Evolutionary conservation across 1,140 invertebrate genomes (phyloP), one percentile per base, ranked within the genome.

Genomic region (Drosophila albomicans): DNA sequence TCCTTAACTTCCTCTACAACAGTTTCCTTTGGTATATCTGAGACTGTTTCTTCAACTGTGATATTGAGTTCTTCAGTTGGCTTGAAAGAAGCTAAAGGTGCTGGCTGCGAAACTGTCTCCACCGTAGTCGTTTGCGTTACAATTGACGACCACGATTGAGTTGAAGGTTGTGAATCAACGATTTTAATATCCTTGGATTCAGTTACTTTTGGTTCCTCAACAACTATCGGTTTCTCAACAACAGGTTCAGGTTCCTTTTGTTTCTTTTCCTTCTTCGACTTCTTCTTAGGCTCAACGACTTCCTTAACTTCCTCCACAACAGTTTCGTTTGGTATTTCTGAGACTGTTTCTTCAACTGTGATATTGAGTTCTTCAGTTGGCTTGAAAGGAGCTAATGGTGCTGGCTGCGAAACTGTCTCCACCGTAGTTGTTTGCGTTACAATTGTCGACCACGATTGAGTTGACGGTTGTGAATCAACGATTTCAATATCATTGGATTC

Each of bases 181-280:
- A 8, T 25, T n/a, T 51, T 43, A 8, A 6, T 11, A 32, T 32
- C 20, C 10, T 15, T 49, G 1, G 4, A 28, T 11, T 30, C 10
- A 38, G n/a, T 35, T 38, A 4, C 8, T 0, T 32, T 25, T 52
- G 28, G 10, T n/a, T 52, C 35, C 8, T 66, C 25, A 2, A 11
- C 10, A 16, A 49, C 56, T 6, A 3, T 54, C 10, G 57, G 10
- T 1, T 59, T 15, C 5, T 38, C 43, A 69, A 43, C 13, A 5
- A 10, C 32, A 16, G 32, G 51, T 25, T 70, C 57, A 3, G 38
- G 5, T 13, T 41, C n/a, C 3, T 32, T 45, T 10, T 73, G 68
- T 51, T 81, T 78, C n/a, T 65, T 49, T 0, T 82, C 71, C 11
- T 79, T 79, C 28, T 52, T 82, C 1, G 54, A 0, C 30, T 79